Evolutionary conservation across 1,140 invertebrate genomes (phyloP).

Genomic region (Drosophila murphyi): DNA sequence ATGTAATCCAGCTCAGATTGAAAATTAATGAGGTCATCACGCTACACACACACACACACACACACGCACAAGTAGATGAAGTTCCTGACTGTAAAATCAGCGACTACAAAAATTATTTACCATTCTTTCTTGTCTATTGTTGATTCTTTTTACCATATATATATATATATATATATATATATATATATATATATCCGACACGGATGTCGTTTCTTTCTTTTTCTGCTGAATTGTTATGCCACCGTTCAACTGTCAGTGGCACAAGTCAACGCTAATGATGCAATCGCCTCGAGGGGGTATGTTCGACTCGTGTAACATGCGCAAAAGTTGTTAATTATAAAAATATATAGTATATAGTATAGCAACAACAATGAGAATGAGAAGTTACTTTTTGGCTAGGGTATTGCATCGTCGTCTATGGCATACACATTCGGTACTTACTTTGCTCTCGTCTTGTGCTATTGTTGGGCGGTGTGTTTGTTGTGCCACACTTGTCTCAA

Average conservation of each 20-base stretch:
- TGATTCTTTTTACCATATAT: slow-evolving; percentile 23
- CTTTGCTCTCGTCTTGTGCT: background rate
- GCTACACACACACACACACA: slow-evolving; percentile 42
- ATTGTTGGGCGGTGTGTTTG: slow-evolving; percentile 45
- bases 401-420: slow-evolving; percentile 4
- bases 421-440: background rate
- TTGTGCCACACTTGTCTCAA: slow-evolving; percentile 36
- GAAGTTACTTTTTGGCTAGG: background rate
- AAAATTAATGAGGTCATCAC: slow-evolving; percentile 84
- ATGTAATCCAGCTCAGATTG: slow-evolving; percentile 82
- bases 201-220: background rate
- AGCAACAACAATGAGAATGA: background rate
- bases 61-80: background rate
- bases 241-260: background rate
- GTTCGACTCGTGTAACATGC: background rate
- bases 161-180: too few relatives aligned
- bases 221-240: too few relatives aligned
- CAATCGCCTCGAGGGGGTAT: background rate
- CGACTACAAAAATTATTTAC: slow-evolving; percentile 39
- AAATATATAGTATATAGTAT: too few relatives aligned
- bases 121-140: slow-evolving; percentile 44
- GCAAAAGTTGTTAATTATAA: too few relatives aligned
- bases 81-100: slow-evolving; percentile 43
- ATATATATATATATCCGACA: slow-evolving; percentile 6
- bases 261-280: slow-evolving; percentile 37